phyloP scores from a whole-genome alignment of 2,797 vertebrate genomes.

The Gambusia yucatana region DNA sequence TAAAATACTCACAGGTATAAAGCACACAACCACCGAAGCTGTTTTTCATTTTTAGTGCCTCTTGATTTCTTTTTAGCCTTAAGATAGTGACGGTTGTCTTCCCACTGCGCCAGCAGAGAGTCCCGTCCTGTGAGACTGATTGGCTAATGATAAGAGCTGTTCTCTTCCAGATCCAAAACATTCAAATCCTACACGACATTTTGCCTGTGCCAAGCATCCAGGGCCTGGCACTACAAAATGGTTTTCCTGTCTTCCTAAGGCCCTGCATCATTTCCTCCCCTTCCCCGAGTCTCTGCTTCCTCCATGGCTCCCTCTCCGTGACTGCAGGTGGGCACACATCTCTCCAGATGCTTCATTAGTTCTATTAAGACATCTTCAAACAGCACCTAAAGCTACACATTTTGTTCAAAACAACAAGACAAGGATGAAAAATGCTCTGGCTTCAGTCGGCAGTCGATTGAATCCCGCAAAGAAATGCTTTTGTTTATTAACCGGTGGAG shows the following conservation, averaged over 20 bases:
- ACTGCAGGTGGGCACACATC: slow-evolving; percentile 54
- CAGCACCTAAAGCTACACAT: slow-evolving; percentile 37
- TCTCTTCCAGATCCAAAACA: slow-evolving; percentile 40
- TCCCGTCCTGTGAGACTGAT: slow-evolving; percentile 29
- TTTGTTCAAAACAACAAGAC: slow-evolving; percentile 31
- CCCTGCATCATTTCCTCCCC: slow-evolving; percentile 40
- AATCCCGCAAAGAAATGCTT: slow-evolving; percentile 12
- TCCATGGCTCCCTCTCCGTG: slow-evolving; percentile 33
- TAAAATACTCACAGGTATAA: slow-evolving; percentile 22
- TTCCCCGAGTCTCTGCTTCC: slow-evolving; percentile 31
- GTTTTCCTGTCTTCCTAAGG: slow-evolving; percentile 47
- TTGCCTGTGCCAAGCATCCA: slow-evolving; percentile 35
- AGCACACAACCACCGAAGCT: not conserved
- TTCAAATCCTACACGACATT: slow-evolving; percentile 34
- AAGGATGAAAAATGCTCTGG: slow-evolving; percentile 11
- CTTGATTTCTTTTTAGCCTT: slow-evolving; percentile 48
- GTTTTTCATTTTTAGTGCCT: slow-evolving; percentile 30
- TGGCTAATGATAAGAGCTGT: slow-evolving; percentile 18
- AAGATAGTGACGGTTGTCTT: slow-evolving; percentile 53
- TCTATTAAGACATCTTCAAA: slow-evolving; percentile 48
- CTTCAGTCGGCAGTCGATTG: slow-evolving; percentile 18
- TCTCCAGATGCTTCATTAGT: slow-evolving; percentile 71
- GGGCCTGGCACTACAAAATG: slow-evolving; percentile 32
- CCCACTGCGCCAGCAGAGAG: slow-evolving; percentile 24
- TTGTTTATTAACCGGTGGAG: not conserved